Evolutionary conservation across 2,888 invertebrate genomes (phyloP), one percentile per base, ranked within the genome.

Genomic region (Drosophila longiperda): DNA sequence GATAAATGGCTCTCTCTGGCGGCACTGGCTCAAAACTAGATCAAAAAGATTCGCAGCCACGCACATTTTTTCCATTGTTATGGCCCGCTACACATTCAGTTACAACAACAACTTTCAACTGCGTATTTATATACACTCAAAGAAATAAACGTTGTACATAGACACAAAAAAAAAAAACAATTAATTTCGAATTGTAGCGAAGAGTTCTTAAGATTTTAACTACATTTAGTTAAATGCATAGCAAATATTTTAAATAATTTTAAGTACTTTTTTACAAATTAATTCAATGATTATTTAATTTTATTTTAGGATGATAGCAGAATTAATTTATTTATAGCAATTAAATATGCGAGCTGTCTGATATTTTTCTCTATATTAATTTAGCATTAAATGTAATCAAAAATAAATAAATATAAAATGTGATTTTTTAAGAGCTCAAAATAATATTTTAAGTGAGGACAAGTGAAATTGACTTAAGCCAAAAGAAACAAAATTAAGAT

Each of bases 1-100:
- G 86, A 87, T 87, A 88, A 90, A 81, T 86, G 65, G 59, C 78
- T 63, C 45, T 55, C 76, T 63, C 34, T 55, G 58, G 45, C 72
- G 66, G 78, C 71, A 69, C 66, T 69, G 75, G 54, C 71, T 87
- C 66, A 66, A 72, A 88, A 88, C 64, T 88, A 87, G 86, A 87
- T 90, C 90, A 87, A 89, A 83, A 75, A 72, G 86, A 89, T 86
- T 87, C 69, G 78, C 83, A 78, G 85, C 69, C 62, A 75, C 76
- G 75, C 74, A 87, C 67, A n/a, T 78, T 82, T 75, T 63, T 32
- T 76, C 54, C 54, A 49, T 78, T 72, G 48, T 77, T 66, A 40
- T 65, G 26, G 33, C 29, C 40, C 36, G 49, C 48, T 45, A 17
- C 33, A 53, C 32, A 66, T 20, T 33, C 45, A 32, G 1, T 26